These are phyloP conservation scores for Herminia tarsipennalis DNA, from an alignment of 2,888 invertebrate genomes.

Conservation along the genomic window DNA sequence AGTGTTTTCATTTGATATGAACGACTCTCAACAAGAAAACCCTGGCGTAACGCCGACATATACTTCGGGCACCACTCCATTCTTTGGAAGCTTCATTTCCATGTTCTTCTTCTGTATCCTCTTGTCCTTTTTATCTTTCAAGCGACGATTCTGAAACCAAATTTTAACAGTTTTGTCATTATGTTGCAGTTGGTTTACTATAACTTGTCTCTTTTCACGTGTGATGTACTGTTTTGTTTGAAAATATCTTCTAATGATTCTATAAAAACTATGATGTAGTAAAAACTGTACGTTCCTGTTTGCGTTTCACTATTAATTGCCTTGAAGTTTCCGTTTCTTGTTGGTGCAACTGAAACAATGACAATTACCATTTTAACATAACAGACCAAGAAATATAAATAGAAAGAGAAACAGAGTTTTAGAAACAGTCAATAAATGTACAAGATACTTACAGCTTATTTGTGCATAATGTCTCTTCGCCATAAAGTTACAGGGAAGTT, in stretches of 20 bases:
- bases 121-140: conserved; percentile 88
- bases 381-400: conserved; percentile 36
- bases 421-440: not conserved
- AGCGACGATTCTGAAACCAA: conserved; percentile 92
- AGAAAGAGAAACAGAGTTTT: not conserved
- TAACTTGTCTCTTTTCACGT: conserved; percentile 86
- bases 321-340: too few species aligned
- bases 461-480: conserved; percentile 32
- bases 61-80: too few species aligned
- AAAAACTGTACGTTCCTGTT: too few species aligned
- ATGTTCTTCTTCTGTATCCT: conserved; percentile 32
- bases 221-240: conserved; percentile 87
- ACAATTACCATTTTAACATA: too few species aligned
- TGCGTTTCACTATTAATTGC: too few species aligned
- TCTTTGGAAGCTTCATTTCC: conserved; percentile 51
- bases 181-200: conserved; percentile 87
- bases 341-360: too few species aligned
- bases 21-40: too few species aligned
- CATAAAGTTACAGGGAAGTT: too few species aligned
- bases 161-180: conserved; percentile 91
- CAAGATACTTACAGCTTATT: conserved; percentile 43
- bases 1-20: too few species aligned
- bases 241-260: too few species aligned
- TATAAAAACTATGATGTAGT: too few species aligned
- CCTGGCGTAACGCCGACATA: too few species aligned